Evolutionary conservation across 1,140 invertebrate genomes (phyloP).

Genomic region (Sycobia sp.): DNA sequence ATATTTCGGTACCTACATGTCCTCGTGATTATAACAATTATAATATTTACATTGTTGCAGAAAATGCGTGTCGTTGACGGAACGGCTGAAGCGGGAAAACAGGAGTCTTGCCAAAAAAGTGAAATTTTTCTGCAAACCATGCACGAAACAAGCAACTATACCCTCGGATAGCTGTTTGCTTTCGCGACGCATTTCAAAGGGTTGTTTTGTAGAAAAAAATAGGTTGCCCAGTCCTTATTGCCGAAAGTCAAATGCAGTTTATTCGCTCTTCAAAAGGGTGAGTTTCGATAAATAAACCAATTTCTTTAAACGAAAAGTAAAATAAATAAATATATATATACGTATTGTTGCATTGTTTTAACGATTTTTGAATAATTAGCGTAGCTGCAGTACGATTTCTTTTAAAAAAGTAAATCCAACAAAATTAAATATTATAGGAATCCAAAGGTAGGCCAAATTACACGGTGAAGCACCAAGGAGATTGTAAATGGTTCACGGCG

Average conservation of each 20-base stretch:
- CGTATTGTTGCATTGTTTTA: background rate
- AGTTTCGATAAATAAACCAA: no score
- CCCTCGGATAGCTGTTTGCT: background rate
- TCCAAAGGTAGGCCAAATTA: background rate
- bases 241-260: slow-evolving; percentile 13
- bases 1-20: no score
- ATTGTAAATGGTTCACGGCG: slow-evolving; percentile 42
- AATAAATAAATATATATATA: slow-evolving; percentile 1
- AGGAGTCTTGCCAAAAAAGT: slow-evolving; percentile 40
- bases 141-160: slow-evolving; percentile 18
- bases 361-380: no score
- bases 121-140: slow-evolving; percentile 38
- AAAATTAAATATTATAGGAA: slow-evolving; percentile 43
- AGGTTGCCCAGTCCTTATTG: background rate
- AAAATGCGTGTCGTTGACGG: slow-evolving; percentile 11
- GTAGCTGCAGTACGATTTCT: no score
- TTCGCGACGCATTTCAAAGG: background rate
- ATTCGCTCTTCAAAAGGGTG: slow-evolving; percentile 21
- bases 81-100: slow-evolving; percentile 40
- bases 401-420: no score
- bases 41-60: slow-evolving; percentile 1
- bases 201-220: no score
- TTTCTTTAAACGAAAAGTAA: no score
- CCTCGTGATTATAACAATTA: background rate
- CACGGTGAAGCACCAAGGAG: slow-evolving; percentile 25